phyloP scores from a whole-genome alignment of 2,113 vertebrate genomes.

The Carettochelys insculpta region DNA sequence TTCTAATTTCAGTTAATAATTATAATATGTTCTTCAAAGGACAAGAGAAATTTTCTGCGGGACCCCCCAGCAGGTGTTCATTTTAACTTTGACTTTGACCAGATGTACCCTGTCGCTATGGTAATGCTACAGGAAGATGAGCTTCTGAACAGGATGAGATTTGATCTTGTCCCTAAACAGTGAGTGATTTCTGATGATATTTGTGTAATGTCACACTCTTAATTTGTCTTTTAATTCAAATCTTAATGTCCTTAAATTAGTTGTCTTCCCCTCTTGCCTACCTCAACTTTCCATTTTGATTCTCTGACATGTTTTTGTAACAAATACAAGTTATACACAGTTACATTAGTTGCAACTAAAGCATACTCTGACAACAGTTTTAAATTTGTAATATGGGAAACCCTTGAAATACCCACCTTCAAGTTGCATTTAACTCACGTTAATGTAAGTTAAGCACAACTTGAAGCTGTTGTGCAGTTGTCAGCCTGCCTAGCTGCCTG shows the following conservation, averaged over 20 bases:
- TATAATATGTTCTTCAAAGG: constrained; percentile 76
- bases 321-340: background rate
- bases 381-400: background rate
- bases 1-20: background rate
- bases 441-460: no score
- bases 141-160: constrained; percentile 93
- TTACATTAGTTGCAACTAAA: background rate
- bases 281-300: background rate
- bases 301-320: background rate
- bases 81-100: constrained; percentile 92
- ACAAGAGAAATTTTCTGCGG: constrained; percentile 91
- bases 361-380: background rate
- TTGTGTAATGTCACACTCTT: background rate
- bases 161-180: constrained; percentile 94
- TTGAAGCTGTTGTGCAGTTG: no score
- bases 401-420: no score
- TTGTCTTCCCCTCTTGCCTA: background rate
- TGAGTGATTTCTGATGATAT: constrained; percentile 72
- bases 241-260: background rate
- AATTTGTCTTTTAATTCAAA: background rate
- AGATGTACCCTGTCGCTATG: constrained; percentile 90
- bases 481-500: no score
- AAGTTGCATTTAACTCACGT: no score
- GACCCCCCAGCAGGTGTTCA: constrained; percentile 93
- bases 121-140: constrained; percentile 95